A percentile compares a stretch with the other conserved stretches of the same genome.
Conservation (phyloP, 2,113 vertebrate genomes). For the Ciconia stormi region DNA sequence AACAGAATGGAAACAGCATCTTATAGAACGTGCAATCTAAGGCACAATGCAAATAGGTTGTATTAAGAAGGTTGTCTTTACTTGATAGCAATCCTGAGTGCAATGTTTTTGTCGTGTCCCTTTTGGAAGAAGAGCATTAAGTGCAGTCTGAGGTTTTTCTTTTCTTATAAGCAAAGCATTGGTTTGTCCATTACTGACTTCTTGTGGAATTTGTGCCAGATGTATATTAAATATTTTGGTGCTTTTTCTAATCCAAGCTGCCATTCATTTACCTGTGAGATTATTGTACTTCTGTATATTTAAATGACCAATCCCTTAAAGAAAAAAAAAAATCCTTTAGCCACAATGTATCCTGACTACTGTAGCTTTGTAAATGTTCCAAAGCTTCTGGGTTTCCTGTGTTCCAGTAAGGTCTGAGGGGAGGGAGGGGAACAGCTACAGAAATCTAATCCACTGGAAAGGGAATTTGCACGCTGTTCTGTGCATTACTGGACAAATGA, state of each 20-base stretch:
- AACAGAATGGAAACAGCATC: conserved; percentile 50
- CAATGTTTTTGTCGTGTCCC: conserved; percentile 51
- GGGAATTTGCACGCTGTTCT: background rate
- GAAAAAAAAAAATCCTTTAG: background rate
- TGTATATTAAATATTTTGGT: conserved; percentile 76
- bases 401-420: conserved; percentile 33
- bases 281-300: conserved; percentile 59
- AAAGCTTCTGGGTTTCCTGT: conserved; percentile 51
- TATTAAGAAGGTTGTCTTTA: conserved; percentile 20
- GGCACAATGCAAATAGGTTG: conserved; percentile 28
- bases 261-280: conserved; percentile 60
- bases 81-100: conserved; percentile 52
- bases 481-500: conserved; percentile 21
- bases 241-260: conserved; percentile 69
- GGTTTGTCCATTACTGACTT: conserved; percentile 63
- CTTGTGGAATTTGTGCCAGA: conserved; percentile 71
- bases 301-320: conserved; percentile 34
- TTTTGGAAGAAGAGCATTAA: conserved; percentile 60
- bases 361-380: conserved; percentile 57
- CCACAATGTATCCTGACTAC: conserved; percentile 34
- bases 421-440: conserved; percentile 1
- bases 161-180: conserved; percentile 53
- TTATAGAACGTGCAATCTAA: background rate
- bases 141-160: conserved; percentile 40
- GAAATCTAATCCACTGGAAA: background rate